phyloP scores from a whole-genome alignment of 2,113 vertebrate species.

The Asarcornis scutulata region DNA sequence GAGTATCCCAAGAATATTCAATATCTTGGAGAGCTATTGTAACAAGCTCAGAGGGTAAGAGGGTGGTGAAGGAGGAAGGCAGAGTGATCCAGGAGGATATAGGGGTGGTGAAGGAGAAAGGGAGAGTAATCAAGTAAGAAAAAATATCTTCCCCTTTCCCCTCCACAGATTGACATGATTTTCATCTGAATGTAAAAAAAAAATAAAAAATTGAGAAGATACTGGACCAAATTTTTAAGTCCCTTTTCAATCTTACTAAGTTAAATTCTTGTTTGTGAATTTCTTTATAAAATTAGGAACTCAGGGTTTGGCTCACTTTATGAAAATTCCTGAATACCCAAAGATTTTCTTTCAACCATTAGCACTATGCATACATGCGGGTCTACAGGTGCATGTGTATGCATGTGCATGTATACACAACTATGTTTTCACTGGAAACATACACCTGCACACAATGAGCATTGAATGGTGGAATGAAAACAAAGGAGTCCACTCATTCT shows the following conservation, averaged over 20 bases:
- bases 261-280: neutral
- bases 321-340: neutral
- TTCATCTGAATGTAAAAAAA: neutral
- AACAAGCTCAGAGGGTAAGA: too few relatives aligned
- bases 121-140: too few relatives aligned
- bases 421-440: neutral
- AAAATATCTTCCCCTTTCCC: too few relatives aligned
- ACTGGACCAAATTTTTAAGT: neutral
- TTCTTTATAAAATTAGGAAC: neutral
- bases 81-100: too few relatives aligned
- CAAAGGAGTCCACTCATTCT: neutral
- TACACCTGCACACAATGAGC: neutral
- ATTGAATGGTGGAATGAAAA: slow-evolving; percentile 8
- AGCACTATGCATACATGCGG: neutral
- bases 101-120: too few relatives aligned
- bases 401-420: neutral
- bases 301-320: neutral
- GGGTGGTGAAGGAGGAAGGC: too few relatives aligned
- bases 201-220: neutral
- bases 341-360: neutral
- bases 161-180: too few relatives aligned
- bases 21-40: too few relatives aligned
- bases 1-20: too few relatives aligned
- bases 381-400: neutral
- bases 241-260: neutral